phyloP scores from a whole-genome alignment of 92 coral and sea anemone species.

The Palythoa grandiflora region DNA sequence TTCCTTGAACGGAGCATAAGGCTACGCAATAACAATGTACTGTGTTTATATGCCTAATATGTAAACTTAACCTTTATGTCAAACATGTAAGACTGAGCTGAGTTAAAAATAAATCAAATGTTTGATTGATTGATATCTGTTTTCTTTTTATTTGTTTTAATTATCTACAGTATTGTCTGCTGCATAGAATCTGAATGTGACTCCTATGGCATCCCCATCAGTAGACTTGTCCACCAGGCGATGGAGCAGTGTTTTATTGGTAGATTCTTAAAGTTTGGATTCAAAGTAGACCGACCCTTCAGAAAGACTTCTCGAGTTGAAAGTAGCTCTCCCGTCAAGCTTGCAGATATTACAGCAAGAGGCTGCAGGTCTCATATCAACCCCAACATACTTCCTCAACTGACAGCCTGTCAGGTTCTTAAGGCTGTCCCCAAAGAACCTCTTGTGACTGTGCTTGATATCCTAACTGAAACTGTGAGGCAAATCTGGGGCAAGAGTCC shows the following conservation, averaged over 20 bases:
- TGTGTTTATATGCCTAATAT: no score
- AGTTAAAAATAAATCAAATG: no score
- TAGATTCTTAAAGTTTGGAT: conserved; percentile 73
- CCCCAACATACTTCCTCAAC: conserved; percentile 48
- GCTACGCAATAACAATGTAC: no score
- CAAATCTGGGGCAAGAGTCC: conserved; percentile 41
- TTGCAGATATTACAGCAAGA: conserved; percentile 49
- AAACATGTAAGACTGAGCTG: no score
- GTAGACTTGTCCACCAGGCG: conserved; percentile 71
- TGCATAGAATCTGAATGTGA: conserved; percentile 33
- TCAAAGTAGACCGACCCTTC: conserved; percentile 54
- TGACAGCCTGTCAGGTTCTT: conserved; percentile 72
- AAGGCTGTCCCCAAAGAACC: conserved; percentile 37
- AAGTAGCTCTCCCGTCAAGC: conserved; percentile 68
- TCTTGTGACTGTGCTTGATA: conserved; percentile 65
- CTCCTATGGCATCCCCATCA: conserved; percentile 51
- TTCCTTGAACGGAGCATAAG: no score
- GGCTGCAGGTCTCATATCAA: background rate
- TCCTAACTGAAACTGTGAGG: conserved; percentile 63
- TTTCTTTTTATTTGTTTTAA: background rate
- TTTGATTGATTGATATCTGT: no score
- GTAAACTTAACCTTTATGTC: no score
- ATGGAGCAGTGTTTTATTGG: conserved; percentile 93
- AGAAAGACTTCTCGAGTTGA: conserved; percentile 49
- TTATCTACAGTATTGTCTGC: conserved; percentile 57